Evolutionary conservation across 2,113 vertebrate genomes (phyloP).

Genomic region (Misgurnus anguillicaudatus): DNA sequence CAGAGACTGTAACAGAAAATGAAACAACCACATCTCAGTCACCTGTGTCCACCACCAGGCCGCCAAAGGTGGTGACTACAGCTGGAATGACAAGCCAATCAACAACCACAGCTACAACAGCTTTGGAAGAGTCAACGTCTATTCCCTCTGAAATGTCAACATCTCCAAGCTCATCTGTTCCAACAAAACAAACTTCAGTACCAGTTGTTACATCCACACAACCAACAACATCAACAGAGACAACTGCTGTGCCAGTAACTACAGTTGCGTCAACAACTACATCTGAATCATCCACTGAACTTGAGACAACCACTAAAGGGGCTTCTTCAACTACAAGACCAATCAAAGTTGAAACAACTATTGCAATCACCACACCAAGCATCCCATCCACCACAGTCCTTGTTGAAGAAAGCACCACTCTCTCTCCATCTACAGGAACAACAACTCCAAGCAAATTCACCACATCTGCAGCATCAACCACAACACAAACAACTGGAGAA

Average conservation of each 20-base stretch:
- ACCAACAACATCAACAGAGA: background rate
- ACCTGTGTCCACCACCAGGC: background rate
- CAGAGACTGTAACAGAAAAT: background rate
- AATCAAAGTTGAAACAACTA: background rate
- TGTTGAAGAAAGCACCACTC: background rate
- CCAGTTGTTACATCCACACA: background rate
- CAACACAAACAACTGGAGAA: background rate
- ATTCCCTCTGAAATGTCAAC: background rate
- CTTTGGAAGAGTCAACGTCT: background rate
- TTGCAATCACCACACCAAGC: background rate
- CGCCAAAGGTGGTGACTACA: background rate
- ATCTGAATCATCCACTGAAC: background rate
- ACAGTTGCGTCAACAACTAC: background rate
- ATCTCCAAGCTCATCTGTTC: background rate
- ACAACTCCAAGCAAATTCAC: background rate
- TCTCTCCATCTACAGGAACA: background rate
- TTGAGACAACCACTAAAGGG: background rate
- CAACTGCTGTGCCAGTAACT: background rate
- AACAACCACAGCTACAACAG: background rate
- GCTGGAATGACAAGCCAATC: background rate
- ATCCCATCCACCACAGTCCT: background rate
- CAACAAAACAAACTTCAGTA: background rate
- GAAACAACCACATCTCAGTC: background rate
- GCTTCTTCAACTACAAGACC: slow-evolving; percentile 9
- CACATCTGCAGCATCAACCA: background rate